phyloP scores from a whole-genome alignment of 1,140 invertebrate species.

The Halictus rubicundus region DNA sequence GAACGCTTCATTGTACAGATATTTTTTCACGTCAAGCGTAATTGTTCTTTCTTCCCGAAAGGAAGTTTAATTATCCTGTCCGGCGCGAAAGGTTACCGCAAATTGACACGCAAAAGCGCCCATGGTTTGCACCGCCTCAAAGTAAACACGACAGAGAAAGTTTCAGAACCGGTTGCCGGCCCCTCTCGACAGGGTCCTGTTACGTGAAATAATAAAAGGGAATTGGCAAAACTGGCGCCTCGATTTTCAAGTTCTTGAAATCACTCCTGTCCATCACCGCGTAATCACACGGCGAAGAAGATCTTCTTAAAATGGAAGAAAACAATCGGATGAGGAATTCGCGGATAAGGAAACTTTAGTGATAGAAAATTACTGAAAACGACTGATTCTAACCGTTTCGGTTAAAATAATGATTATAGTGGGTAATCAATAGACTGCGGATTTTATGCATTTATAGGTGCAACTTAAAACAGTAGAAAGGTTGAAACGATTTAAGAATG shows the following conservation, averaged over 20 bases:
- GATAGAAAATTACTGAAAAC: no score
- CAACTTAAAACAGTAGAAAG: no score
- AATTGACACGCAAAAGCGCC: conserved; percentile 23
- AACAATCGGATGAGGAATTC: no score
- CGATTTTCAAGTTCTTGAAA: conserved; percentile 21
- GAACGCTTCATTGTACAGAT: neutral
- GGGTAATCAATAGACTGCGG: no score
- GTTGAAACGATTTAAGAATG: no score
- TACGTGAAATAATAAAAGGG: conserved; percentile 26
- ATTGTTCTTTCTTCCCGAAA: conserved; percentile 33
- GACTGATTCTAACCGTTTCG: no score
- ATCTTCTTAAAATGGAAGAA: no score
- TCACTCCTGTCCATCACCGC: neutral
- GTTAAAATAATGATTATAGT: no score
- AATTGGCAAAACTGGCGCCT: neutral
- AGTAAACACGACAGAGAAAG: conserved; percentile 57
- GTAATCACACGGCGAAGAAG: neutral
- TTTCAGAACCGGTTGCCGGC: conserved; percentile 50
- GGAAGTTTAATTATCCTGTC: conserved; percentile 56
- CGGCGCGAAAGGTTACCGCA: conserved; percentile 46
- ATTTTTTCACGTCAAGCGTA: neutral
- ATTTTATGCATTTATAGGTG: no score
- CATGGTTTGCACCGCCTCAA: conserved; percentile 31
- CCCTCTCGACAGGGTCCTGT: conserved; percentile 24
- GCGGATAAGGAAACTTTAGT: no score